phyloP scores from a whole-genome alignment of 2,113 vertebrate species.

The Stercorarius parasiticus region DNA sequence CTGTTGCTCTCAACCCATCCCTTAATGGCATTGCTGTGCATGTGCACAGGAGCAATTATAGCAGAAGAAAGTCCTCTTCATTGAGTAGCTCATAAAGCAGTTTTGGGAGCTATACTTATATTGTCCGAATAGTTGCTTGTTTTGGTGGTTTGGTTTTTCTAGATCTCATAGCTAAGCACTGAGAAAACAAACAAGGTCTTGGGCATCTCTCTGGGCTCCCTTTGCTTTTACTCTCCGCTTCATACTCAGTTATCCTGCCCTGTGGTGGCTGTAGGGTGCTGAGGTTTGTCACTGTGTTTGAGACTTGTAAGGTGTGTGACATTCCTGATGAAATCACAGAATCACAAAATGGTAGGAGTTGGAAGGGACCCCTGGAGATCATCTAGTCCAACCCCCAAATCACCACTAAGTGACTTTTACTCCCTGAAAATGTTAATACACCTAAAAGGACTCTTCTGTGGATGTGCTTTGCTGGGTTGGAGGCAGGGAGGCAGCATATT shows the following conservation, averaged over 20 bases:
- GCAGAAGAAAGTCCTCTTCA: not conserved
- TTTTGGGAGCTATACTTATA: not conserved
- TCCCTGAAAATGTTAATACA: not conserved
- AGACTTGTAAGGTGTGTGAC: fast-evolving
- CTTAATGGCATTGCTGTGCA: not conserved
- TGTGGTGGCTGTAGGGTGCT: not conserved
- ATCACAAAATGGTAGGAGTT: not conserved
- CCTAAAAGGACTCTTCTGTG: not conserved
- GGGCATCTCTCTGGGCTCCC: not conserved
- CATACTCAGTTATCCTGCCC: not conserved
- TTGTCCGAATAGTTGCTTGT: not conserved
- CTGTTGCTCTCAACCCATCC: not conserved
- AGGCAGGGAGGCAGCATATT: not conserved
- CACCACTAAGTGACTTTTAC: not conserved
- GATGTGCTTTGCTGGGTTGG: not conserved
- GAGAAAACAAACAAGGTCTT: not conserved
- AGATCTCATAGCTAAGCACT: not conserved
- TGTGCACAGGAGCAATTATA: not conserved
- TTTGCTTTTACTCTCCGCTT: not conserved
- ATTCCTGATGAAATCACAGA: not conserved
- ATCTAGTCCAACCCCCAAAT: too few relatives aligned
- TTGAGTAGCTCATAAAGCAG: not conserved
- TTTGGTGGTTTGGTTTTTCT: not conserved
- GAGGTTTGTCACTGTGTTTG: not conserved
- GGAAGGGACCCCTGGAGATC: too few relatives aligned